Conservation (phyloP, 2,888 invertebrate genomes). For the Macrosiphum euphorbiae region DNA sequence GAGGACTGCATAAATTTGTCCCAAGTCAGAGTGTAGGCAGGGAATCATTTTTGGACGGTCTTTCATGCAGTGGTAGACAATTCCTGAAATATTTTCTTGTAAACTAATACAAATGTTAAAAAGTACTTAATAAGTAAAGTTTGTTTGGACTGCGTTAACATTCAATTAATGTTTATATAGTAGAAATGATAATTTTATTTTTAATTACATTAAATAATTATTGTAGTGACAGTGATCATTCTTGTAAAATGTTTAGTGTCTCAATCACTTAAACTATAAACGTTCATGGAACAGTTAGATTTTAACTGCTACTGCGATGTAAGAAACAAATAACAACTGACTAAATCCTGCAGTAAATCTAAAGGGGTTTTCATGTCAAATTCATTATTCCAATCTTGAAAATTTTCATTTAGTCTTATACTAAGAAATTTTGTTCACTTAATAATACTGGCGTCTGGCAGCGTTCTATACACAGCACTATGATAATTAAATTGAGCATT, state of each 20-base stretch:
- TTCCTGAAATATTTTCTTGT: neutral
- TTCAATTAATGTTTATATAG: conserved; percentile 3
- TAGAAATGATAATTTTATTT: neutral
- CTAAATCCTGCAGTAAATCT: conserved; percentile 46
- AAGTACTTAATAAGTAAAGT: neutral
- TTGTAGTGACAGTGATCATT: neutral
- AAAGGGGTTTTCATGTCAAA: conserved; percentile 29
- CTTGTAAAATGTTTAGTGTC: conserved; percentile 10
- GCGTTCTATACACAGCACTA: neutral
- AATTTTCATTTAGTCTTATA: neutral
- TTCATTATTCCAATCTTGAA: neutral
- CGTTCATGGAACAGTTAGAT: neutral
- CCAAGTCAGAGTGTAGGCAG: neutral
- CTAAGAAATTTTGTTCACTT: neutral
- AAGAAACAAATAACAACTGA: conserved; percentile 31
- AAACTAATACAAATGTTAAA: neutral
- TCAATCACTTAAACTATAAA: conserved; percentile 36
- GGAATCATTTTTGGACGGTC: neutral
- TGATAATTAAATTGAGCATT: neutral
- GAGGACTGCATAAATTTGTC: neutral
- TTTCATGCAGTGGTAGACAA: neutral
- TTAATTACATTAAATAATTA: conserved; percentile 28
- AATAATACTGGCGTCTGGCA: neutral
- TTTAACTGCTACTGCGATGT: conserved; percentile 31
- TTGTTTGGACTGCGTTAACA: neutral